Percentiles rank a stretch among this genome's conserved stretches.
Evolutionary conservation across 2,797 vertebrate genomes (phyloP).

Genomic region (Eremophila alpestris): DNA sequence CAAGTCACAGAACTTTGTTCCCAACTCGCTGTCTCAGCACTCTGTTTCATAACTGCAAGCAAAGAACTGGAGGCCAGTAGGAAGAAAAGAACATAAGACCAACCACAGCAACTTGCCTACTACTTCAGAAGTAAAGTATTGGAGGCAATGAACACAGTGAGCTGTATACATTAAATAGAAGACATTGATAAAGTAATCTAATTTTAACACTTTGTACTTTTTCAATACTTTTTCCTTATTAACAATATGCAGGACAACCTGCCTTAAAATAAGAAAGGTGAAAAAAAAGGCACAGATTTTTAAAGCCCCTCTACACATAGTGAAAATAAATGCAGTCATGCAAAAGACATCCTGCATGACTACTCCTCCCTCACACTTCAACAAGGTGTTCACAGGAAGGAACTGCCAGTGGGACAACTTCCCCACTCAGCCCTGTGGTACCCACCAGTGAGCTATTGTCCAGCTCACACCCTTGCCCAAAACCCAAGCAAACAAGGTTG

Average conservation of each 20-base stretch:
- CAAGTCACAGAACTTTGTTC: slow-evolving; percentile 34
- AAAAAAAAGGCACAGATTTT: not conserved
- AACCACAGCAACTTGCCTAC: not conserved
- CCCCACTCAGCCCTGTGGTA: not conserved
- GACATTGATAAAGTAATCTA: not conserved
- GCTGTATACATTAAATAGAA: not conserved
- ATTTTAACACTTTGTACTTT: not conserved
- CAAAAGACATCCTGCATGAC: not conserved
- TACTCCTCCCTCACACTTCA: not conserved
- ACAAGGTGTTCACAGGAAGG: not conserved
- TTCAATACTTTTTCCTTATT: not conserved
- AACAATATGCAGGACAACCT: not conserved
- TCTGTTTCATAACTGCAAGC: slow-evolving; percentile 13
- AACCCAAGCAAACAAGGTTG: not conserved
- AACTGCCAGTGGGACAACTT: not conserved
- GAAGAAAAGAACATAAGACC: not conserved
- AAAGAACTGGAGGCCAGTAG: not conserved
- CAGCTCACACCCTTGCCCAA: not conserved
- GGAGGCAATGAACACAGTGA: not conserved
- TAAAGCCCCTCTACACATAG: not conserved
- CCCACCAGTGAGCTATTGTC: not conserved
- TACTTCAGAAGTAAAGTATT: not conserved
- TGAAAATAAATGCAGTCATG: not conserved
- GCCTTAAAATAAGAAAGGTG: not conserved
- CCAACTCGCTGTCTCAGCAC: not conserved